Conservation (phyloP, 2,888 invertebrate genomes). For the Plutella xylostella region DNA sequence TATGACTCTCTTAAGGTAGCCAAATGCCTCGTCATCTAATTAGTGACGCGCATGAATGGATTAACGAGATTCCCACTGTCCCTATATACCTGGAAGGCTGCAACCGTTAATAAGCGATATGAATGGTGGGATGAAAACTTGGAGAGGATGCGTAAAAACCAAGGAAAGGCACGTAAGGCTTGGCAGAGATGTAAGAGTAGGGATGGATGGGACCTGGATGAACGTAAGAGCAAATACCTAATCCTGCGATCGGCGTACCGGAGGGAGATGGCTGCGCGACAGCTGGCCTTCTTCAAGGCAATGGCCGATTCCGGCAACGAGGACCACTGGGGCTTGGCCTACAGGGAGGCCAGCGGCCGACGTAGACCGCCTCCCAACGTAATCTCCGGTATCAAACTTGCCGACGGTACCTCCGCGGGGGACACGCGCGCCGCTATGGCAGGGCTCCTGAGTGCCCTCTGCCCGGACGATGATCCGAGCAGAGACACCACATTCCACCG, state of each 20-base stretch:
- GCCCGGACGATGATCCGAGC: conserved; percentile 4
- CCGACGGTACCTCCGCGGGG: not conserved
- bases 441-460: not conserved
- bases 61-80: too few relatives aligned
- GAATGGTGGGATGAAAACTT: conserved; percentile 2
- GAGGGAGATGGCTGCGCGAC: not conserved
- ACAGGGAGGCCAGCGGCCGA: not conserved
- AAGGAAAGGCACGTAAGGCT: not conserved
- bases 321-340: conserved; percentile 9
- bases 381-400: not conserved
- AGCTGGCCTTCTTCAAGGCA: not conserved
- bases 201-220: not conserved
- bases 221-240: not conserved
- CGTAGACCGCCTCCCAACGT: not conserved
- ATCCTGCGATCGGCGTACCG: not conserved
- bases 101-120: not conserved
- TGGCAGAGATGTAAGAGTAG: not conserved
- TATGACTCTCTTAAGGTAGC: too few relatives aligned
- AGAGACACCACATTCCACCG: not conserved
- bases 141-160: not conserved
- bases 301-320: not conserved
- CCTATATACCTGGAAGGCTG: too few relatives aligned
- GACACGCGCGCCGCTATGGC: not conserved
- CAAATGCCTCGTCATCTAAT: too few relatives aligned
- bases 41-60: too few relatives aligned